Percentiles rank a stretch among this genome's conserved stretches.
phyloP scores from a whole-genome alignment of 2,888 invertebrate genomes.

The Nomada fabriciana region DNA sequence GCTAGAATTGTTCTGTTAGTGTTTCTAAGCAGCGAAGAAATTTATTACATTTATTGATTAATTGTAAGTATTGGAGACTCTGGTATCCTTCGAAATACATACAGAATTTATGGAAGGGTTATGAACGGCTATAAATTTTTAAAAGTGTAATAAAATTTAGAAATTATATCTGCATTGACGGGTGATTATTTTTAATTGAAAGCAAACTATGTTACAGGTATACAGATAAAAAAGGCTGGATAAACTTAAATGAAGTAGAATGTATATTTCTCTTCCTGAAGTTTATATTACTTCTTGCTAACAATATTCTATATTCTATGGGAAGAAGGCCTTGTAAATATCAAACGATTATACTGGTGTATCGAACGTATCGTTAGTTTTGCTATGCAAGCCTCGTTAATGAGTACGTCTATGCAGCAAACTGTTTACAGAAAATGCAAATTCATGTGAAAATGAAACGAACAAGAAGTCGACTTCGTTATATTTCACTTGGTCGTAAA shows the following conservation, averaged over 20 bases:
- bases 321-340: constrained; percentile 7
- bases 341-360: not conserved
- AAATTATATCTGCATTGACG: too few species aligned
- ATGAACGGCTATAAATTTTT: too few species aligned
- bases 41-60: too few species aligned
- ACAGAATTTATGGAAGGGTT: too few species aligned
- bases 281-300: not conserved
- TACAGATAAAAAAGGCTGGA: too few species aligned
- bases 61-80: too few species aligned
- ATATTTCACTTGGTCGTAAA: not conserved
- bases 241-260: not conserved
- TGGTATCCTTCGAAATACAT: too few species aligned
- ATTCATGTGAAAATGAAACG: constrained; percentile 19
- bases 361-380: constrained; percentile 4
- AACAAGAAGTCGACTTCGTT: constrained; percentile 1
- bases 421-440: not conserved
- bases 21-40: too few species aligned
- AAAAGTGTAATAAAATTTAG: too few species aligned
- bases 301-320: constrained; percentile 18
- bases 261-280: not conserved
- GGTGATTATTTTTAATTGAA: too few species aligned
- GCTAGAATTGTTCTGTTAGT: too few species aligned
- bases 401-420: constrained; percentile 23
- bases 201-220: not conserved
- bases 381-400: constrained; percentile 19